These are phyloP conservation scores for Eulemur rubriventer DNA, from an alignment of 2,797 vertebrate species.

Conservation along the genomic window DNA sequence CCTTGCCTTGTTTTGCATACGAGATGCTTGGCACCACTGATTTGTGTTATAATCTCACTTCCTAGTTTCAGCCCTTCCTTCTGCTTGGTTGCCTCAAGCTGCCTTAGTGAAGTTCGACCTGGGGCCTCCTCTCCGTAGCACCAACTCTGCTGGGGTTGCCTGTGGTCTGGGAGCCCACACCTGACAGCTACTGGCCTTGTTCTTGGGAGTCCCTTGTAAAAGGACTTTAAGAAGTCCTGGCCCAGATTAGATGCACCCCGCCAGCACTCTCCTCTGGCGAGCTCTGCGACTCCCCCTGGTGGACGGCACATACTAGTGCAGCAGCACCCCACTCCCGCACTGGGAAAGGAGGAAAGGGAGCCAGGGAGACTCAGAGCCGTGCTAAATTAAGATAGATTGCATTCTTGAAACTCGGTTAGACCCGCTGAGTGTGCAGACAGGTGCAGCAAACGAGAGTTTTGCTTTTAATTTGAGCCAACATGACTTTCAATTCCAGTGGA, in stretches of 20 bases:
- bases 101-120: not conserved
- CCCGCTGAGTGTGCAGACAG: constrained; percentile 40
- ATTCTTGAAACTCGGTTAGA: constrained; percentile 45
- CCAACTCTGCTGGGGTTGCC: not conserved
- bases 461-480: constrained; percentile 65
- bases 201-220: not conserved
- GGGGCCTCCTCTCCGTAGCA: not conserved
- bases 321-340: not conserved
- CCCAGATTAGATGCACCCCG: not conserved
- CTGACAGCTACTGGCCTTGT: not conserved
- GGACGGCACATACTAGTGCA: not conserved
- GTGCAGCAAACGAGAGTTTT: constrained; percentile 39
- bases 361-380: not conserved
- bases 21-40: not conserved
- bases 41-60: not conserved
- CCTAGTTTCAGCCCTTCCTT: not conserved
- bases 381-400: constrained; percentile 59
- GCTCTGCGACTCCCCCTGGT: not conserved
- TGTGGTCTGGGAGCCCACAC: not conserved
- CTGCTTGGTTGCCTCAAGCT: not conserved
- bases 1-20: not conserved
- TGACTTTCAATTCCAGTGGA: constrained; percentile 47
- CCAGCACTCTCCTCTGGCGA: too few species aligned
- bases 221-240: not conserved
- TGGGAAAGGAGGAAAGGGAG: not conserved